Percentiles rank a stretch among this genome's conserved stretches.
Evolutionary conservation across 2,888 invertebrate species (phyloP).

Genomic region (Cosmia trapezina): DNA sequence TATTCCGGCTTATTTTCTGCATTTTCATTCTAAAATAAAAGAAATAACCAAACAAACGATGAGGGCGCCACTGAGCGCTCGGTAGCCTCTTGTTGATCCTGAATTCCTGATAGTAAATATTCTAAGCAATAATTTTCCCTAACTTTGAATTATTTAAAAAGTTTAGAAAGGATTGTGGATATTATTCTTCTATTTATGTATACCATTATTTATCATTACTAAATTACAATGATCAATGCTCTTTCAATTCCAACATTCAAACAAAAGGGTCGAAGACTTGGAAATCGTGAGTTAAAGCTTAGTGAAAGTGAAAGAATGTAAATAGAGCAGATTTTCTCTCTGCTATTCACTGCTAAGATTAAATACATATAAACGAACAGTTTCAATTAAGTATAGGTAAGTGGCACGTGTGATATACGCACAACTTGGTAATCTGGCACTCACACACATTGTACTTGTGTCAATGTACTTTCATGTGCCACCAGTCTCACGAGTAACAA

Average conservation of each 20-base stretch:
- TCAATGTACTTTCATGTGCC: slow-evolving; percentile 55
- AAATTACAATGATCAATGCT: slow-evolving; percentile 20
- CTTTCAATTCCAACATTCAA: slow-evolving; percentile 38
- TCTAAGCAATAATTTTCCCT: neutral
- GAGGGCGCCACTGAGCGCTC: no score
- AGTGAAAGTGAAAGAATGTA: slow-evolving; percentile 56
- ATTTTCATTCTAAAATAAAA: no score
- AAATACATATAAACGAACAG: slow-evolving; percentile 44
- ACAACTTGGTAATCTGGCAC: slow-evolving; percentile 20
- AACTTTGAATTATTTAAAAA: neutral
- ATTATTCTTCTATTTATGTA: neutral
- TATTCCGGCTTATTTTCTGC: no score
- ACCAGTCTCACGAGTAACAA: slow-evolving; percentile 65
- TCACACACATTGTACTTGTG: slow-evolving; percentile 54
- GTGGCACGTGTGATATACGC: slow-evolving; percentile 67
- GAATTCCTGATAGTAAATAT: neutral
- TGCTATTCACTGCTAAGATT: slow-evolving; percentile 21
- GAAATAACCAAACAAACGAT: no score
- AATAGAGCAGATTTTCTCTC: slow-evolving; percentile 58
- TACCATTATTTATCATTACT: neutral
- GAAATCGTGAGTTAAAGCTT: slow-evolving; percentile 31
- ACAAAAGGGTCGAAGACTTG: slow-evolving; percentile 41
- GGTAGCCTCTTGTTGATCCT: no score
- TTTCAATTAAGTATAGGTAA: slow-evolving; percentile 47
- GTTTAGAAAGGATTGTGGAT: neutral